Conservation (phyloP, 2,888 invertebrate species). For the Conistra vaccinii region DNA sequence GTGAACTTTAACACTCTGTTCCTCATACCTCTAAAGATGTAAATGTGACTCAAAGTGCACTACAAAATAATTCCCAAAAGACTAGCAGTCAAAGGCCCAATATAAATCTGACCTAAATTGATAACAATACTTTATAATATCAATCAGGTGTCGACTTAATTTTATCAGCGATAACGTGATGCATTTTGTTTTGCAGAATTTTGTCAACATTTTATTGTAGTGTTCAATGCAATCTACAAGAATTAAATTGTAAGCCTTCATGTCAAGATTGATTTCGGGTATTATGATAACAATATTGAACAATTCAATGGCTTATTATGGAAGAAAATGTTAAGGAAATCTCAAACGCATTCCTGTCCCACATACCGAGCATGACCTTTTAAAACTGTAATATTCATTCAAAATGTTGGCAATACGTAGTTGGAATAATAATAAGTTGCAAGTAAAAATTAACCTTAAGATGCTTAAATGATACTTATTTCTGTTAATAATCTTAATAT, state of each 20-base stretch:
- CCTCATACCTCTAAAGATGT: too few species aligned
- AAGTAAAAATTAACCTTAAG: not conserved
- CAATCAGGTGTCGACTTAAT: conserved; percentile 30
- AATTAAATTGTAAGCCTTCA: conserved; percentile 10
- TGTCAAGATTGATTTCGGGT: not conserved
- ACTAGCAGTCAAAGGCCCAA: not conserved
- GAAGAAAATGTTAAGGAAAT: not conserved
- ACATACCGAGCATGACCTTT: not conserved
- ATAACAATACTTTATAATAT: conserved; percentile 26
- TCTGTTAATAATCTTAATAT: too few species aligned
- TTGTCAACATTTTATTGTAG: not conserved
- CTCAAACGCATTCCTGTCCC: not conserved
- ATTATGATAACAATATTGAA: conserved; percentile 10
- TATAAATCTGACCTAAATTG: conserved; percentile 41
- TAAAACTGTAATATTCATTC: not conserved
- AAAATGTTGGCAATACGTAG: not conserved
- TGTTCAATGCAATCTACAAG: conserved; percentile 15
- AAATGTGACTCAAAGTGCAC: too few species aligned
- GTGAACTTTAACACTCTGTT: too few species aligned
- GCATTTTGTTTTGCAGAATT: conserved; percentile 15
- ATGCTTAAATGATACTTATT: too few species aligned
- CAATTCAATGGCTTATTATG: not conserved
- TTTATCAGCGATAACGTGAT: conserved; percentile 28
- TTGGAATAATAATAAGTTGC: not conserved
- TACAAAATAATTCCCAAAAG: too few species aligned